Evolutionary conservation across 35 echinoderm and acorn worm genomes (phyloP).

Genomic region (Lytechinus pictus): DNA sequence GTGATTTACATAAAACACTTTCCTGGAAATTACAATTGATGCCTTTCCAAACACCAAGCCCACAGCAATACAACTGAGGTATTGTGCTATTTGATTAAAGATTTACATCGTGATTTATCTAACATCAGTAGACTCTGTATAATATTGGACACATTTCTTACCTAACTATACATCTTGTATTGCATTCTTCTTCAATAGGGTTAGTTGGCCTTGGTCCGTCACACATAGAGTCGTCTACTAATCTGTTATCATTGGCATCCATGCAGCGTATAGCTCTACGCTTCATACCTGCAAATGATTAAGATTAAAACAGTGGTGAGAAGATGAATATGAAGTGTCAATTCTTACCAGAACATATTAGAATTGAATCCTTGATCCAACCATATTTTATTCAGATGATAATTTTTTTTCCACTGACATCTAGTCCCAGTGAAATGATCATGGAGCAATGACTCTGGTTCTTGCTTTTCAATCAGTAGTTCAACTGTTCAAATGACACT

Average conservation of each 20-base stretch:
- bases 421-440: too few species aligned
- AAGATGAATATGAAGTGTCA: background rate
- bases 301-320: background rate
- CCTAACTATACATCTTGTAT: constrained; percentile 66
- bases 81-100: background rate
- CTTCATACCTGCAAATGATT: constrained; percentile 71
- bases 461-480: too few species aligned
- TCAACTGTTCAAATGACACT: too few species aligned
- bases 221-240: constrained; percentile 56
- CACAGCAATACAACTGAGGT: too few species aligned
- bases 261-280: constrained; percentile 56
- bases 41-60: too few species aligned
- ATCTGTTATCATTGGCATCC: constrained; percentile 49
- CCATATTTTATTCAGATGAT: background rate
- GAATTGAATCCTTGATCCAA: background rate
- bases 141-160: constrained; percentile 29
- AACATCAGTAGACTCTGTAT: background rate
- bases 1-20: too few species aligned
- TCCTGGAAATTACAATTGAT: too few species aligned
- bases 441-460: too few species aligned
- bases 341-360: background rate
- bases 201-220: constrained; percentile 34
- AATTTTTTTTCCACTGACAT: too few species aligned
- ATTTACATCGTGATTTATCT: background rate
- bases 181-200: constrained; percentile 60